phyloP scores from a whole-genome alignment of 2,797 vertebrate species.

The Psittacula derbiana region DNA sequence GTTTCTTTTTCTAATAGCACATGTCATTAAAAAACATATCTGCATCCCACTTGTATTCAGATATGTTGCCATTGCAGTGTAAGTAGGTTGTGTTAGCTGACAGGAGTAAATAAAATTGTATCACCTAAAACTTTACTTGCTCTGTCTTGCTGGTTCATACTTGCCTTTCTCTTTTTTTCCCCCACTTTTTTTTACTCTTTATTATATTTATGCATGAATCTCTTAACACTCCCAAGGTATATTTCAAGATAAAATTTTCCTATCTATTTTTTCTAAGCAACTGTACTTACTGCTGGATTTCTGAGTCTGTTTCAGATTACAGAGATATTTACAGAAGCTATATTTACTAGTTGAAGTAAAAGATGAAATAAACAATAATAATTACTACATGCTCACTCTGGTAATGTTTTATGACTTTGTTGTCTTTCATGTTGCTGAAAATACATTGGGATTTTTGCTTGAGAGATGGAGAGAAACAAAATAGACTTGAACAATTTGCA shows the following conservation, averaged over 20 bases:
- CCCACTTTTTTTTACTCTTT: not conserved
- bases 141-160: not conserved
- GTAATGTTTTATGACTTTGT: not conserved
- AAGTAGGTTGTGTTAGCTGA: not conserved
- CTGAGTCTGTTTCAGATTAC: not conserved
- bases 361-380: not conserved
- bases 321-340: not conserved
- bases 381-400: not conserved
- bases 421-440: not conserved
- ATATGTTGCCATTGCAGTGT: not conserved
- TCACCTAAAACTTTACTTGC: not conserved
- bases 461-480: not conserved
- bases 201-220: not conserved
- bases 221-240: not conserved
- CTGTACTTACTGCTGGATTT: not conserved
- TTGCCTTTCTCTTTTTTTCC: not conserved
- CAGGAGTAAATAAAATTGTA: not conserved
- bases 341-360: not conserved
- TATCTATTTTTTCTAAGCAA: not conserved
- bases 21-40: not conserved
- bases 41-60: not conserved
- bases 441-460: not conserved
- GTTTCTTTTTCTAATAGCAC: not conserved
- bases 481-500: not conserved
- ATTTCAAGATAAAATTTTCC: not conserved